Percentiles rank a stretch among this genome's conserved stretches.
These are phyloP conservation scores for Brachyhypopomus gauderio DNA, from an alignment of 2,113 vertebrate species.

Conservation along the genomic window DNA sequence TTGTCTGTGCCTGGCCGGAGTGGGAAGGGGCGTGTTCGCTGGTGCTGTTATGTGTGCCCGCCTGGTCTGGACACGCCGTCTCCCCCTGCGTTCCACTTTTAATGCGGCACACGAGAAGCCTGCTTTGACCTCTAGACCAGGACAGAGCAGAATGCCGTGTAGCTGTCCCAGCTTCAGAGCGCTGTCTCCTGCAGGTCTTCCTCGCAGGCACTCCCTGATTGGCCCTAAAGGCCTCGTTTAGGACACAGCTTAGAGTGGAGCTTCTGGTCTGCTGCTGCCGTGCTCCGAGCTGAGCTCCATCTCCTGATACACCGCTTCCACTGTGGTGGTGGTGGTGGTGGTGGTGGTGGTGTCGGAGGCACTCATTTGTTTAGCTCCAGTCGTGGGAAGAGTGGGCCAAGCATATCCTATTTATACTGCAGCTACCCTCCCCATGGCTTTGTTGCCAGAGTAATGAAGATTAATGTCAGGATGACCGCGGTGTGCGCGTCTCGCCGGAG, in stretches of 20 bases:
- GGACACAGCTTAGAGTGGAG: background rate
- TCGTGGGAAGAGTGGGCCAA: constrained; percentile 44
- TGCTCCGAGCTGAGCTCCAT: background rate
- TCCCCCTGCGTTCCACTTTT: too few relatives aligned
- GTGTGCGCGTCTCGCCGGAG: constrained; percentile 40
- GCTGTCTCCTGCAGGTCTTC: too few relatives aligned
- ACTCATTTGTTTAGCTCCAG: constrained; percentile 42
- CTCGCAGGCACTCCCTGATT: too few relatives aligned
- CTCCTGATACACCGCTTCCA: constrained; percentile 1
- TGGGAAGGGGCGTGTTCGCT: background rate
- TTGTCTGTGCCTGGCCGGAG: constrained; percentile 19
- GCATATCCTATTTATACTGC: constrained; percentile 51
- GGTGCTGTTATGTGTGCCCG: background rate
- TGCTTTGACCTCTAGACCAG: too few relatives aligned
- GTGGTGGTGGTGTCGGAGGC: constrained; percentile 19
- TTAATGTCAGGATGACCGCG: constrained; percentile 46
- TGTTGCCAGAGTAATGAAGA: constrained; percentile 49
- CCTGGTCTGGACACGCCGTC: too few relatives aligned
- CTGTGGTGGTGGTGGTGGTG: constrained; percentile 18
- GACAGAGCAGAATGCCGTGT: too few relatives aligned
- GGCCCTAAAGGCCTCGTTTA: constrained; percentile 5
- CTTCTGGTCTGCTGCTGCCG: background rate
- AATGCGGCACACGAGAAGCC: too few relatives aligned
- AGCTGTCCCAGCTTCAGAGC: too few relatives aligned
- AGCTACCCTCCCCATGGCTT: constrained; percentile 33